Evolutionary conservation across 2,888 invertebrate species (phyloP).

Genomic region (Rhamnusium bicolor): DNA sequence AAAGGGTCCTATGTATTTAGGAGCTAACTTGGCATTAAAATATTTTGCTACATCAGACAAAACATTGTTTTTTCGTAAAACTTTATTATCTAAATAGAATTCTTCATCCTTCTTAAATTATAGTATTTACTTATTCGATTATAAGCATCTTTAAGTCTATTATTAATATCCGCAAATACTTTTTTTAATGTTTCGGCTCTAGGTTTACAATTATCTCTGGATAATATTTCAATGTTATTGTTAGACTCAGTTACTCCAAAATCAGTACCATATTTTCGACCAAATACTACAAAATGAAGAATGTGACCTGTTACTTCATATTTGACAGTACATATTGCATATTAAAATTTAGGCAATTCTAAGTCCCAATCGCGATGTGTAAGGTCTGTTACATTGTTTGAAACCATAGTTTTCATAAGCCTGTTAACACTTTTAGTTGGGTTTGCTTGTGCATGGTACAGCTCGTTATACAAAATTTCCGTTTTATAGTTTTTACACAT

Average conservation of each 20-base stretch:
- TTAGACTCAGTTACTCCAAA: not conserved
- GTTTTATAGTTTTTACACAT: not conserved
- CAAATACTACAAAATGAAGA: not conserved
- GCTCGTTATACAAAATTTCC: not conserved
- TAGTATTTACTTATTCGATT: not conserved
- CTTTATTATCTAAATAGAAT: not conserved
- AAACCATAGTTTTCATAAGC: not conserved
- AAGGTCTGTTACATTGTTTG: not conserved
- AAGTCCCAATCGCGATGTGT: not conserved
- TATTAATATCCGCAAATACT: not conserved
- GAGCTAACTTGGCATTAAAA: slow-evolving; percentile 35
- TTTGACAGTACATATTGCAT: not conserved
- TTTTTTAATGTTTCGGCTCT: not conserved
- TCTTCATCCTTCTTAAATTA: not conserved
- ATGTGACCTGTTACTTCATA: not conserved
- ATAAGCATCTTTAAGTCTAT: not conserved
- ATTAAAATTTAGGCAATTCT: not conserved
- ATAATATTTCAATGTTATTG: too few relatives aligned
- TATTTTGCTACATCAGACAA: slow-evolving; percentile 32
- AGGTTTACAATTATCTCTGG: not conserved
- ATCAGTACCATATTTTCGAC: not conserved
- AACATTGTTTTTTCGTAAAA: slow-evolving; percentile 2
- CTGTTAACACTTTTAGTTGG: not conserved
- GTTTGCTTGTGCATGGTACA: not conserved
- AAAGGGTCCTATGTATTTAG: slow-evolving; percentile 39